Percentiles rank a stretch among this genome's conserved stretches.
Conservation (phyloP, 2,113 vertebrate species). For the Genyomyrus donnyi region DNA sequence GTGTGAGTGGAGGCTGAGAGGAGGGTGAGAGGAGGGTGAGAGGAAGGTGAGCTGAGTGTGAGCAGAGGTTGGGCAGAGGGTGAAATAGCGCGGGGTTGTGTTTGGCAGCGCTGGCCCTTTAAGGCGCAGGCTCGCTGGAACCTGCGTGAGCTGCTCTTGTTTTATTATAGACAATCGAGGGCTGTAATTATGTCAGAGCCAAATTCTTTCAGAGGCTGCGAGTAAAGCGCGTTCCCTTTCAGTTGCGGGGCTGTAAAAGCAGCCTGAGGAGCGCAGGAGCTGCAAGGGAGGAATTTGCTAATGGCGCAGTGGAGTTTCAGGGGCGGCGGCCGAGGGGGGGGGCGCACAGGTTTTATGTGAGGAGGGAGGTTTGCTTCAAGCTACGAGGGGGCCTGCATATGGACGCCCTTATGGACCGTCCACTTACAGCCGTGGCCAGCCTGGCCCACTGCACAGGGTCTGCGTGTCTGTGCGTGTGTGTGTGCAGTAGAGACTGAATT, state of each 20-base stretch:
- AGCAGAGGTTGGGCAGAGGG: background rate
- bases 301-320: constrained; percentile 64
- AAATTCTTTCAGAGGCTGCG: constrained; percentile 47
- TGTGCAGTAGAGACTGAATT: background rate
- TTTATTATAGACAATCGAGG: constrained; percentile 56
- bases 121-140: constrained; percentile 41
- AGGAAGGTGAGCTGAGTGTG: background rate
- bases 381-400: background rate
- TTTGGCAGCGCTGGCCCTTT: constrained; percentile 22
- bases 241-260: constrained; percentile 46
- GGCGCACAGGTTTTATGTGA: constrained; percentile 54
- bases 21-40: background rate
- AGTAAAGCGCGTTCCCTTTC: constrained; percentile 6
- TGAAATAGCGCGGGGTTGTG: background rate
- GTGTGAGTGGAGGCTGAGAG: no score
- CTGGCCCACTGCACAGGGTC: background rate
- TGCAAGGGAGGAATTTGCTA: constrained; percentile 64
- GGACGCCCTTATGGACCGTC: background rate
- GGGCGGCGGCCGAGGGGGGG: constrained; percentile 38
- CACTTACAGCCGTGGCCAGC: background rate
- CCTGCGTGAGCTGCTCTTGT: constrained; percentile 34
- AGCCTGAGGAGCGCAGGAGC: constrained; percentile 53
- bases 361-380: background rate
- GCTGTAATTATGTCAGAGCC: constrained; percentile 51
- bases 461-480: background rate